These are phyloP conservation scores for Lepidocolaptes lacrymiger DNA, from an alignment of 2,797 vertebrate genomes.

Conservation along the genomic window DNA sequence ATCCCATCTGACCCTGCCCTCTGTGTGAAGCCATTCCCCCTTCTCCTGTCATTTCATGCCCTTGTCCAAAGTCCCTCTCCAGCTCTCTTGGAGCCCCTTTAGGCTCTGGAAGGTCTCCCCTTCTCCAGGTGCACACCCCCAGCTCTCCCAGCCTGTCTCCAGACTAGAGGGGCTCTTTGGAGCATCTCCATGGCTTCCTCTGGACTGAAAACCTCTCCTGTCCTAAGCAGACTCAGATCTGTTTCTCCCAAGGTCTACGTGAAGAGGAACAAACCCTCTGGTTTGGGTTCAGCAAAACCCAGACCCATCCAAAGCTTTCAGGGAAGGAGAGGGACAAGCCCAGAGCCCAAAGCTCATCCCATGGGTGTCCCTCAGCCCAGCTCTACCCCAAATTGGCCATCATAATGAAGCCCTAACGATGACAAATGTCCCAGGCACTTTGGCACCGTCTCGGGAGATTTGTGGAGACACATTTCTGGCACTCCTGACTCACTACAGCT, in stretches of 20 bases:
- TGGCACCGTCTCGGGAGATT: background rate
- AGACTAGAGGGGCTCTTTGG: background rate
- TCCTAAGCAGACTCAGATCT: background rate
- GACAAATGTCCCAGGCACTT: accelerated
- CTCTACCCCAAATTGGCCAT: background rate
- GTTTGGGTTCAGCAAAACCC: background rate
- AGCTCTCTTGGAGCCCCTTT: background rate
- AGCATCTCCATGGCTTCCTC: accelerated
- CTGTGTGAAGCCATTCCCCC: background rate
- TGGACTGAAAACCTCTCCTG: background rate
- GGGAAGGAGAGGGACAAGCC: background rate
- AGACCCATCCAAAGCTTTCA: background rate
- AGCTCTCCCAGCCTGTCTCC: background rate
- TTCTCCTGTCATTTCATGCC: background rate
- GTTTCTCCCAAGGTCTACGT: background rate
- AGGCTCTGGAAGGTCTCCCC: background rate
- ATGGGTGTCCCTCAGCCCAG: background rate
- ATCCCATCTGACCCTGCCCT: background rate
- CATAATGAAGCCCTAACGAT: accelerated
- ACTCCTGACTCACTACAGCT: background rate
- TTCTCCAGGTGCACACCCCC: accelerated
- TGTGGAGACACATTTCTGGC: background rate
- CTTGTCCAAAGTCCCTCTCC: background rate
- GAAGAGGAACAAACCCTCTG: background rate
- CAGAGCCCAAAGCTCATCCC: background rate